phyloP scores from a whole-genome alignment of 2,888 invertebrate genomes.

The Dicycla oo region DNA sequence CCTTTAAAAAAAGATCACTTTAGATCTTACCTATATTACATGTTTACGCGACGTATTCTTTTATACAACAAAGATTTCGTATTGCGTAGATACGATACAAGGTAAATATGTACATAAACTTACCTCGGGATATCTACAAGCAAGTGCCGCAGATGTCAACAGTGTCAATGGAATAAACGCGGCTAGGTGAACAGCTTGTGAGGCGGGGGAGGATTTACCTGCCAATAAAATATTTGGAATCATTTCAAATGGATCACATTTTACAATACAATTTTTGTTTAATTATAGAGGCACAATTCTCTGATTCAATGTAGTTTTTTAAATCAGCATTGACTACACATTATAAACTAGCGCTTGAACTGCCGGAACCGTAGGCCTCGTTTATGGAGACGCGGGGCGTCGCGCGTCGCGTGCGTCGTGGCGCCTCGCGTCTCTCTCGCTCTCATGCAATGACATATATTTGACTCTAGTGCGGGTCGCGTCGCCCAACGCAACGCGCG shows the following conservation, averaged over 20 bases:
- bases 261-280: neutral
- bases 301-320: neutral
- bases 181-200: conserved; percentile 57
- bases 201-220: conserved; percentile 66
- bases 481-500: too few relatives aligned
- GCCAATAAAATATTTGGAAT: conserved; percentile 57
- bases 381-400: too few relatives aligned
- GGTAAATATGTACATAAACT: conserved; percentile 62
- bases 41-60: conserved; percentile 46
- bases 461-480: too few relatives aligned
- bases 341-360: neutral
- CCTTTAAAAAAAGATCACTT: conserved; percentile 41
- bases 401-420: too few relatives aligned
- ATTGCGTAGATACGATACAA: conserved; percentile 33
- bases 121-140: conserved; percentile 77
- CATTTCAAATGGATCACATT: conserved; percentile 15
- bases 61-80: conserved; percentile 27
- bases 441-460: too few relatives aligned
- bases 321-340: neutral
- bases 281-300: neutral
- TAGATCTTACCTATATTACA: conserved; percentile 18
- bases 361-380: neutral
- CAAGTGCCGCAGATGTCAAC: conserved; percentile 71
- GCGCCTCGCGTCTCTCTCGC: too few relatives aligned
- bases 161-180: conserved; percentile 65